Evolutionary conservation across 92 coral and sea anemone genomes (phyloP), one percentile per base, ranked within the genome.

Genomic region (Porites rus): DNA sequence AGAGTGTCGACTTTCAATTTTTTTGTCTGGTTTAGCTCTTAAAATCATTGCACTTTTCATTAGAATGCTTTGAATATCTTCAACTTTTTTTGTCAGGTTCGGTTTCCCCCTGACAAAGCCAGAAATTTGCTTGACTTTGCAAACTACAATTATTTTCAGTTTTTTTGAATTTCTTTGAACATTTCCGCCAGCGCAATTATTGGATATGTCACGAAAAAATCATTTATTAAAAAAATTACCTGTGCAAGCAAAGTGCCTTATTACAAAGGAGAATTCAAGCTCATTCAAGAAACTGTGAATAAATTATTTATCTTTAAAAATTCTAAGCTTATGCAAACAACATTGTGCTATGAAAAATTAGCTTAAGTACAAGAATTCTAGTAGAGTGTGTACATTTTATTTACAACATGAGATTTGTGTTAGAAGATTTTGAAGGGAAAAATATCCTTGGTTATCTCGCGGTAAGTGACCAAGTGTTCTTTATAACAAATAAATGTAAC

Each of bases 401-500:
- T 18, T 52, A 52, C 25, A 4, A 78, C 12, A 25, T 52, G 78
- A 21, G 56, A 19, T 74, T 65, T 66, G 21, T 54, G 11, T 77
- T 1, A 17, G 24, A 38, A 19, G 69, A 7, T 52, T 28, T 80
- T 13, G 22, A 52, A 51, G 66, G 67, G 13, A 21, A 69, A 80
- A 78, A 46, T 65, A 63, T 54, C 25, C 51, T 25, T 25, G 76
- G 22, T 14, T 28, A 10, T 50, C 21, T 46, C 16, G 56, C 1
- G 22, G 85, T 80, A 80, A 53, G 85, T 80, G 51, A 69, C 66
- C 46, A 54, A 50, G 18, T 80, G n/a, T 80, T 80, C 46, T 38
- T 38, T 68, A 53, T 18, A 68, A 75, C 54, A 16, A 28, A 28
- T 28, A 24, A 21, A 17, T 67, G 76, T 80, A 18, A 22, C 76